Evolutionary conservation across 2,797 vertebrate species (phyloP).

Genomic region (Xerus rutilus): DNA sequence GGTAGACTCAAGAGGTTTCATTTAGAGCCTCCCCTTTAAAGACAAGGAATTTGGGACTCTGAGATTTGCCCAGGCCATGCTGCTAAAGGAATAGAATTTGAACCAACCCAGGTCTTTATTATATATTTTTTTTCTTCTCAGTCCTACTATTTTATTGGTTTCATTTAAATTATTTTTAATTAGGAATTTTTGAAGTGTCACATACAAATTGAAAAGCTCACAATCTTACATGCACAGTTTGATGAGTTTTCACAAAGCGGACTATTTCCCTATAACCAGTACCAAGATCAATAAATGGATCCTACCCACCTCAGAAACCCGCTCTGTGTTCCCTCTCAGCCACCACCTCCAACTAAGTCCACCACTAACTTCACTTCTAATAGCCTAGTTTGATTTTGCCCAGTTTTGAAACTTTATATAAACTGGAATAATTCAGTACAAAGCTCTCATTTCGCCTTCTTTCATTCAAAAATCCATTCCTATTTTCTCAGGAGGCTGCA

Average conservation of each 20-base stretch:
- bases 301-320: too few relatives aligned
- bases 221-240: neutral
- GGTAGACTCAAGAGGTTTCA: neutral
- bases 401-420: neutral
- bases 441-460: neutral
- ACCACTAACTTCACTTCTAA: neutral
- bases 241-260: neutral
- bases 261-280: neutral
- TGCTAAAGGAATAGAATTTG: neutral
- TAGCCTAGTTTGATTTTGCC: neutral
- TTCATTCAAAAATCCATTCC: neutral
- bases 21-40: neutral
- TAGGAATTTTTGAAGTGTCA: neutral
- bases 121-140: neutral
- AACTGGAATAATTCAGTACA: neutral
- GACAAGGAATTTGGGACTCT: neutral
- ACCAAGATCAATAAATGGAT: neutral
- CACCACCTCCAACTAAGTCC: accelerated
- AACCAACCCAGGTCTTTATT: neutral
- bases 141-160: neutral
- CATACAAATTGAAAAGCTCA: neutral
- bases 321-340: neutral
- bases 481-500: accelerated
- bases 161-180: neutral
- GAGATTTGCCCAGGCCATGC: neutral